Evolutionary conservation across 2,888 invertebrate genomes (phyloP), one percentile per base, ranked within the genome.

Genomic region (Phengaris alcon): DNA sequence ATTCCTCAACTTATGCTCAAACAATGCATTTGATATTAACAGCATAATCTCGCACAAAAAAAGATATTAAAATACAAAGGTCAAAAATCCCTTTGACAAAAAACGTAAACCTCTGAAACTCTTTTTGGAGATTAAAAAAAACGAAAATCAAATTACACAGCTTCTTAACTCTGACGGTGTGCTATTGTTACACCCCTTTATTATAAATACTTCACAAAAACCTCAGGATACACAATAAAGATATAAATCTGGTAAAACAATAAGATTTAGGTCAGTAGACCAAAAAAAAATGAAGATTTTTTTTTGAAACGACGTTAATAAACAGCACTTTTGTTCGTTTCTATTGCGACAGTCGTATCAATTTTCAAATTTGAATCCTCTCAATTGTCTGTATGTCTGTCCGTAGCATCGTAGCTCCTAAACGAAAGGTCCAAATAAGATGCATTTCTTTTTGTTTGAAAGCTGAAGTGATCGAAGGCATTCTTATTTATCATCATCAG

Each of bases 131-230:
- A 72, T n/a, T 22, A 72, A 72, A 72, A 54, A 72, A 54, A 9
- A 72, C 7, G 7, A 72, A 52, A 35, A 72, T 72, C 72, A 54
- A 72, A 72, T 72, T 72, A 54, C 72, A 54, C 72, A 72, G 72
- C 72, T 72, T 52, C 72, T 52, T 12, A 64, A 64, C 64, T 64
- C 64, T 44, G 64, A 64, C 64, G 35, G 64, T 64, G 8, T 10
- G 12, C 15, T 70, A 52, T 70, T 48, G 8, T 72, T 72, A 72
- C 51, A 70, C 72, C 51, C 54, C 46, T 72, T 72, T 72, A 72
- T 54, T 72, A 13, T 52, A 35, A 64, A 72, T 54, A 9, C 22
- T 54, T 54, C 22, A 70, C 15, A 48, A 70, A 70, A 59, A 8
- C 9, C 22, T 57, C 55, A 3, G 22, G 35, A 35, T 12, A 35